Base-by-base conservation (phyloP, 1,140 invertebrate genomes). In the Megalopta genalis region DNA sequence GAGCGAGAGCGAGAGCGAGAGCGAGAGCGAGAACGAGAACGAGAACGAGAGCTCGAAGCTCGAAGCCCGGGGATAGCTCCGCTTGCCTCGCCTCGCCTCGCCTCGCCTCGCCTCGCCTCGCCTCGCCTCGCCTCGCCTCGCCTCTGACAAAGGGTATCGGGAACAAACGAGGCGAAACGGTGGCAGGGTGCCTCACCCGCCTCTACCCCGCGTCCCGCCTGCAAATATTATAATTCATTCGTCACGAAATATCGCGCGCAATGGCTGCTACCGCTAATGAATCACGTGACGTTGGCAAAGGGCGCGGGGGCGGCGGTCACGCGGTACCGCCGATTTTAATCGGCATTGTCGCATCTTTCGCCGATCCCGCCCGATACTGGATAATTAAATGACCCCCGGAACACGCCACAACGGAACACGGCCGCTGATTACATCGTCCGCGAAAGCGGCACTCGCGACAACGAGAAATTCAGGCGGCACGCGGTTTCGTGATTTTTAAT, bases 191-290 rank as follows among this genome's bases (percentile, higher is more conserved):
- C 3, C 42, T 3, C 9, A 10, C 42, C 9, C 42, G 0, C 9
- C 42, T 10, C 3, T 0, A 0, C 9, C 42, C 10, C 10, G 10
- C 10, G 14, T 2, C 12, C 2, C n/a, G 27, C 16, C 25, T 49
- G 63, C 52, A 77, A 81, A 77, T 81, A 81, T 81, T 70, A 81
- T 77, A 81, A 81, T 81, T 80, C 60, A 77, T 81, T 64, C 65
- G 39, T 70, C 66, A 39, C 39, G 66, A 59, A 77, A 76, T 54
- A 69, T 32, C 59, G 16, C 12, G 73, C 7, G 46, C 39, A 37
- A 78, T 16, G 39, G 12, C 37, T 39, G 16, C 32, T 63, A 7
- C 12, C 23, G 46, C 18, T 79, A 79, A 79, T 49, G 77, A 79
- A 39, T 66, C 63, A 46, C 52, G 60, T 25, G 57, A 71, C 46